Percentiles rank a stretch among this genome's conserved stretches.
phyloP scores from a whole-genome alignment of 92 coral and sea anemone genomes.

The Epizoanthus rinbou region DNA sequence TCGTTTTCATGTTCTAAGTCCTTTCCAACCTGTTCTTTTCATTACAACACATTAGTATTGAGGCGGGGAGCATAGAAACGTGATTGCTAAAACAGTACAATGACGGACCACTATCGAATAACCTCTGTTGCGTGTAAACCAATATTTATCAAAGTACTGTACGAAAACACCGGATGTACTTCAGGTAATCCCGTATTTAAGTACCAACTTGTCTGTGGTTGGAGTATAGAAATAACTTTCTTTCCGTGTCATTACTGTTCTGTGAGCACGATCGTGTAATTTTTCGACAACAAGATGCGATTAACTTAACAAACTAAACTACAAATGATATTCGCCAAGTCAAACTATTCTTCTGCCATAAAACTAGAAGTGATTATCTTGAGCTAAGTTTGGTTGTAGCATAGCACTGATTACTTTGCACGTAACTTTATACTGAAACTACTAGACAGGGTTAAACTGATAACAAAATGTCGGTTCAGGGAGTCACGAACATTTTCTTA shows the following conservation, averaged over 20 bases:
- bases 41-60: neutral
- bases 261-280: slow-evolving; percentile 26
- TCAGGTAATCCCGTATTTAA: slow-evolving; percentile 39
- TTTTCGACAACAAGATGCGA: too few relatives aligned
- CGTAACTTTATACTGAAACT: slow-evolving; percentile 79
- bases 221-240: slow-evolving; percentile 8
- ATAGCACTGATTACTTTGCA: slow-evolving; percentile 28
- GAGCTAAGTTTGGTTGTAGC: slow-evolving; percentile 10
- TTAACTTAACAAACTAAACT: too few relatives aligned
- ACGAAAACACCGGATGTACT: slow-evolving; percentile 43
- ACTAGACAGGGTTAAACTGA: slow-evolving; percentile 74
- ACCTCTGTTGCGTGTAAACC: slow-evolving; percentile 25
- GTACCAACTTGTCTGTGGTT: slow-evolving; percentile 40
- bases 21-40: neutral
- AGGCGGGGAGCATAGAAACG: slow-evolving; percentile 22
- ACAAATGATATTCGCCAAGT: neutral
- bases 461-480: slow-evolving; percentile 43
- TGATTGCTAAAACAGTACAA: slow-evolving; percentile 32
- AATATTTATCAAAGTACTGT: slow-evolving; percentile 45
- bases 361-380: neutral
- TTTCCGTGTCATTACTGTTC: slow-evolving; percentile 13
- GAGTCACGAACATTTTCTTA: slow-evolving; percentile 63
- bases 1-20: neutral
- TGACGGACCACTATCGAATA: slow-evolving; percentile 10
- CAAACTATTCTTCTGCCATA: neutral